Evolutionary conservation across 2,797 vertebrate genomes (phyloP).

Genomic region (Rhynchotus rufescens): DNA sequence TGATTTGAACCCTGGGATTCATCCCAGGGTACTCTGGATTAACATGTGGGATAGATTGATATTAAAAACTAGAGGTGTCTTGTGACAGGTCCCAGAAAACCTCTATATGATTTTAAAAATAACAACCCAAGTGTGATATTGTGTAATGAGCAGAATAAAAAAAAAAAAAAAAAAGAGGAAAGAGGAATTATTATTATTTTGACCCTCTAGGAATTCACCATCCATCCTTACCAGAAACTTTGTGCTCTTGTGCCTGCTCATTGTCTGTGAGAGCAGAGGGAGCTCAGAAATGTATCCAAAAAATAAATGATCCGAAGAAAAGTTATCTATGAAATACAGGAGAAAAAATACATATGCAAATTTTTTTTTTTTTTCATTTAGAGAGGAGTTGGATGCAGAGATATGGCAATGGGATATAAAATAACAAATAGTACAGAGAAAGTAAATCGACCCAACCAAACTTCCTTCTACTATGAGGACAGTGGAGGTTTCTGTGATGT

Average conservation of each 20-base stretch:
- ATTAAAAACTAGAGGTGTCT: constrained; percentile 10
- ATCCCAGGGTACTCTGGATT: not conserved
- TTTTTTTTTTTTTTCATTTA: not conserved
- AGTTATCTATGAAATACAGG: not conserved
- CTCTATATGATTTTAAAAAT: not conserved
- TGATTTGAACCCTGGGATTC: not conserved
- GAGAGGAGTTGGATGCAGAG: not conserved
- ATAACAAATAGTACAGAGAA: not conserved
- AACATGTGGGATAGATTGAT: not conserved
- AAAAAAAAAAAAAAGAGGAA: not conserved
- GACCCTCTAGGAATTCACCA: constrained; percentile 12
- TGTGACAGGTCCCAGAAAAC: not conserved
- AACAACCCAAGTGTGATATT: not conserved
- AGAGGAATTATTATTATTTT: not conserved
- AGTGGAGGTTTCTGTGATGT: not conserved
- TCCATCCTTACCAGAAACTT: not conserved
- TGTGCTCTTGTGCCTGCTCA: not conserved
- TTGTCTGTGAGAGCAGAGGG: constrained; percentile 20
- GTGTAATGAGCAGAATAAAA: not conserved
- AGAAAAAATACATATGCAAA: not conserved
- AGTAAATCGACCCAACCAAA: not conserved
- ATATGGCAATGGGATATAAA: not conserved
- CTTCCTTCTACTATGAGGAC: not conserved
- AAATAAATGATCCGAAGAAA: constrained; percentile 31
- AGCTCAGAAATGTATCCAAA: not conserved